Percentiles rank a stretch among this genome's conserved stretches.
Evolutionary conservation across 2,888 invertebrate genomes (phyloP).

Genomic region (Melanostoma scalare): DNA sequence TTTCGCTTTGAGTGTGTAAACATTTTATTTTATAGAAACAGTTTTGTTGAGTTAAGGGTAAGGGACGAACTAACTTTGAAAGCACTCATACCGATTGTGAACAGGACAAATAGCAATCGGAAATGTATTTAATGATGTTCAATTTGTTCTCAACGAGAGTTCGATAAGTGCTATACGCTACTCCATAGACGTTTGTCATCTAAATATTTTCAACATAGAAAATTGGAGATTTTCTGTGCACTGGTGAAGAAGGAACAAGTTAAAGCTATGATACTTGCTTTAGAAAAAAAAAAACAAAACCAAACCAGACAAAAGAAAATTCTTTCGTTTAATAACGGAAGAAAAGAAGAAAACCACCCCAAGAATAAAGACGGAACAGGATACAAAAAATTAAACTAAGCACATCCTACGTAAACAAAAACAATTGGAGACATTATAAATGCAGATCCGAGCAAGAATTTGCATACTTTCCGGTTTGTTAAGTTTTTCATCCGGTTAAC

Average conservation of each 20-base stretch:
- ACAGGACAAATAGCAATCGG: constrained; percentile 49
- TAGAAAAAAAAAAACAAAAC: no score
- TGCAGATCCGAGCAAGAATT: constrained; percentile 64
- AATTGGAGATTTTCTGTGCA: constrained; percentile 23
- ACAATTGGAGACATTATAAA: constrained; percentile 60
- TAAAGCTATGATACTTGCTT: no score
- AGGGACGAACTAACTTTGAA: constrained; percentile 18
- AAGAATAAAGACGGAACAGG: not conserved
- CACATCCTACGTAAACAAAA: constrained; percentile 60
- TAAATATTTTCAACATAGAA: not conserved
- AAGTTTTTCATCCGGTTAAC: constrained; percentile 58
- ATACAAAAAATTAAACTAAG: constrained; percentile 34
- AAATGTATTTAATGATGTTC: constrained; percentile 61
- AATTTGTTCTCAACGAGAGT: constrained; percentile 26
- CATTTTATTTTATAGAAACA: constrained; percentile 57
- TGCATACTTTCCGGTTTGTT: constrained; percentile 71
- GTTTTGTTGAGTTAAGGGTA: constrained; percentile 16
- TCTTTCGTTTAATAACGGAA: not conserved
- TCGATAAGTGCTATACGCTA: constrained; percentile 14
- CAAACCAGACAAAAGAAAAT: no score
- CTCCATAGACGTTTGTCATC: not conserved
- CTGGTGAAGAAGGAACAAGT: not conserved
- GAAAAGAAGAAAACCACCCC: not conserved
- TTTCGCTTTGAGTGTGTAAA: constrained; percentile 49
- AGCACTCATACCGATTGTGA: constrained; percentile 31